A percentile compares a stretch with the other conserved stretches of the same genome.
These are phyloP conservation scores for Agrochola lychnidis DNA, from an alignment of 2,888 invertebrate genomes.

Conservation along the genomic window DNA sequence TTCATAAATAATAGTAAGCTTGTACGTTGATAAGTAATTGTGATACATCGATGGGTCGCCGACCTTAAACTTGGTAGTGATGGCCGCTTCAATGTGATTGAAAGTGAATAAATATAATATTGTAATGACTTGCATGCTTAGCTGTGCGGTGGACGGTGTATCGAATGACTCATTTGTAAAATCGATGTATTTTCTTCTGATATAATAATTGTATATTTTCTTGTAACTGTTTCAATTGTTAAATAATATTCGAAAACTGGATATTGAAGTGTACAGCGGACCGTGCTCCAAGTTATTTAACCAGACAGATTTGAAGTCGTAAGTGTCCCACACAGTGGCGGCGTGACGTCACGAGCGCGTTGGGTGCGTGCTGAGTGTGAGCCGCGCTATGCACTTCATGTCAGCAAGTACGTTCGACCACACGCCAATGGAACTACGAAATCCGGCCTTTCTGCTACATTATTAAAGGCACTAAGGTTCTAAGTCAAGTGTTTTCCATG, in stretches of 20 bases:
- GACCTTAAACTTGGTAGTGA: not conserved
- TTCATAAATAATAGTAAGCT: constrained; percentile 22
- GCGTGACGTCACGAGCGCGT: not conserved
- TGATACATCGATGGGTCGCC: constrained; percentile 10
- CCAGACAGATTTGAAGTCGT: no score
- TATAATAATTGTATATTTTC: constrained; percentile 27
- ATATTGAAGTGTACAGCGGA: not conserved
- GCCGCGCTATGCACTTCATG: not conserved
- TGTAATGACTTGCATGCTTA: constrained; percentile 10
- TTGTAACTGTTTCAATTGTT: constrained; percentile 1
- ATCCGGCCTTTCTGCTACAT: not conserved
- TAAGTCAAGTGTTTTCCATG: not conserved
- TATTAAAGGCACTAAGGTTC: not conserved
- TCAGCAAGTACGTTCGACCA: not conserved
- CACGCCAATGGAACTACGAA: not conserved
- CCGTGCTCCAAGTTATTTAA: no score
- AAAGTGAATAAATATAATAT: not conserved
- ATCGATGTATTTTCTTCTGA: not conserved
- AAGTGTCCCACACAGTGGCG: not conserved
- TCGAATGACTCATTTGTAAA: not conserved
- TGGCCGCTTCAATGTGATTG: constrained; percentile 34
- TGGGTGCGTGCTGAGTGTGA: not conserved
- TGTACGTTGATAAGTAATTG: constrained; percentile 34
- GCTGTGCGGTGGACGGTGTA: constrained; percentile 8
- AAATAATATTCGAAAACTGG: not conserved